Evolutionary conservation across 2,113 vertebrate species (phyloP), one percentile per base, ranked within the genome.

Genomic region (Microcebus griseorufus): DNA sequence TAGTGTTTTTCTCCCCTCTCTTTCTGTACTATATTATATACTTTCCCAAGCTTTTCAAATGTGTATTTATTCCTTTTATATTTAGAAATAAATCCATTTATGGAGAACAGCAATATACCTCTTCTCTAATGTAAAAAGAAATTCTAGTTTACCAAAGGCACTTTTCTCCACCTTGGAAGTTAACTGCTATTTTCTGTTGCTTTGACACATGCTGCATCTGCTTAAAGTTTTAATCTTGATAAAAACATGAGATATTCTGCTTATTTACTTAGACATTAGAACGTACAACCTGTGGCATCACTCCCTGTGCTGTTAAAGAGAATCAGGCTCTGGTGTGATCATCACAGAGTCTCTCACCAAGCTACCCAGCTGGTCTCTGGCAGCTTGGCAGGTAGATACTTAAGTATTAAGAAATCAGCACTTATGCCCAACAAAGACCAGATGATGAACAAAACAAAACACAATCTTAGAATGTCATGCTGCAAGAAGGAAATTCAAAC

Each of bases 191-290:
- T 97, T 96, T 97, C 94, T 90, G 85, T 97, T 97, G 78, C 70
- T 91, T 91, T 96, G 94, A 90, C 82, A 90, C 95, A 98, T 88
- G 95, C 37, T 97, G 78, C 20, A 62, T 93, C 96, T 97, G 92
- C 95, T 97, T 93, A 76, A 42, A 62, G 79, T 90, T 98, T 96
- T 96, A 80, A 97, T 64, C 81, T 76, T 97, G 97, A 98, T 97
- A 98, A 98, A 98, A 98, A 97, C 42, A 97, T 96, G 95, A 96
- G 97, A 98, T 94, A 97, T 97, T 98, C 95, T 98, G 97, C 98
- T 97, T 98, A 94, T 98, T 98, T 97, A 97, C 95, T 95, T 95
- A 98, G 97, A 92, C 96, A 96, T 97, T 98, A 98, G 92, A 89
- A 95, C 87, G 88, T 82, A 3, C 17, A 88, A 72, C 94, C 97